Conservation (phyloP, 1,140 invertebrate species). For the Pissodes strobi region DNA sequence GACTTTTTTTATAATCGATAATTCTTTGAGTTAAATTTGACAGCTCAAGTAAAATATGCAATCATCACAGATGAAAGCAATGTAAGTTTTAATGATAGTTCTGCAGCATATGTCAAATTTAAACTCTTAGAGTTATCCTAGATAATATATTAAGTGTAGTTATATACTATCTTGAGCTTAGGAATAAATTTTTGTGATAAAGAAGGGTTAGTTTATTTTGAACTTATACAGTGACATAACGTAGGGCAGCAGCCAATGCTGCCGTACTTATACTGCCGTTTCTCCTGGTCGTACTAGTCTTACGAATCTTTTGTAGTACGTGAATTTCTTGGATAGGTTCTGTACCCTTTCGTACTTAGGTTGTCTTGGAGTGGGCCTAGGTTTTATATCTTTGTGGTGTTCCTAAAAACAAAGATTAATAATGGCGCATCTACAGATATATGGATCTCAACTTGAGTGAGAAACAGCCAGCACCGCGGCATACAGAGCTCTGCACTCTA, state of each 20-base stretch:
- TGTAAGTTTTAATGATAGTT: too few species aligned
- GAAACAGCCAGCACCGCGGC: too few species aligned
- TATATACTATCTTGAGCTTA: not conserved
- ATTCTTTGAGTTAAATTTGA: too few species aligned
- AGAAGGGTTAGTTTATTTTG: not conserved
- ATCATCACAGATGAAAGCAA: too few species aligned
- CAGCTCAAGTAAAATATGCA: too few species aligned
- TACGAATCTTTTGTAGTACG: conserved; percentile 40
- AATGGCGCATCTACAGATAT: too few species aligned
- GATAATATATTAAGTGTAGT: too few species aligned
- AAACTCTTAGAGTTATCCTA: not conserved
- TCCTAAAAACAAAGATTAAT: too few species aligned
- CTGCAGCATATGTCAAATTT: not conserved
- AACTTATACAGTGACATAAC: not conserved
- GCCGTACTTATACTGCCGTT: conserved; percentile 36
- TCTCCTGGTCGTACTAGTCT: conserved; percentile 38
- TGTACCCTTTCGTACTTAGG: conserved; percentile 22
- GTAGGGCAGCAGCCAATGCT: not conserved
- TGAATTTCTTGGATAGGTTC: conserved; percentile 41
- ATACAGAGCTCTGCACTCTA: too few species aligned
- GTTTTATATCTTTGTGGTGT: conserved; percentile 34
- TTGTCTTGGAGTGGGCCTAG: conserved; percentile 3
- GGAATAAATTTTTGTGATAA: not conserved
- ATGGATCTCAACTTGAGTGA: too few species aligned
- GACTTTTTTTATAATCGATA: too few species aligned